phyloP scores from a whole-genome alignment of 2,888 invertebrate genomes.

The Choreutis nemorana region DNA sequence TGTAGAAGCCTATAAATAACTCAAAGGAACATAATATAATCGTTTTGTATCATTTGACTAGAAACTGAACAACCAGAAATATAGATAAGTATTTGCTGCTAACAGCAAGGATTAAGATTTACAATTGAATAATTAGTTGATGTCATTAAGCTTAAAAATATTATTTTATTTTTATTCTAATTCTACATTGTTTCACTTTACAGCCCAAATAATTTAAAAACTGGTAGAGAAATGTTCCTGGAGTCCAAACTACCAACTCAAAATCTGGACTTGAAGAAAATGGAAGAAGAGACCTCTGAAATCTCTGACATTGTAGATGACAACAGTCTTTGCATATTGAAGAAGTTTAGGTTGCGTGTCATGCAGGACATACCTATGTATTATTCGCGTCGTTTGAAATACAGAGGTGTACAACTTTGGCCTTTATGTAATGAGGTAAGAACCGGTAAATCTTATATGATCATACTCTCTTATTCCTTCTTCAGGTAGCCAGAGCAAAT shows the following conservation, averaged over 20 bases:
- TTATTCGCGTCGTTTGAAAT: conserved; percentile 32
- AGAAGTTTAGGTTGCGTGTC: conserved; percentile 22
- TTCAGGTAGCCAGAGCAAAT: not conserved
- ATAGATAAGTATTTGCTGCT: too few relatives aligned
- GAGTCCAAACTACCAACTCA: conserved; percentile 26
- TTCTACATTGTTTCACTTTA: conserved; percentile 16
- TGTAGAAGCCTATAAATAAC: too few relatives aligned
- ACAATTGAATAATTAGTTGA: too few relatives aligned
- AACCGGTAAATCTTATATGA: not conserved
- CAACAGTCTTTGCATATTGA: conserved; percentile 23
- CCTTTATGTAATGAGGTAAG: conserved; percentile 10
- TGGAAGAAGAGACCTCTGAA: not conserved
- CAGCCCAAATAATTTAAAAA: conserved; percentile 33
- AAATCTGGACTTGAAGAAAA: conserved; percentile 15
- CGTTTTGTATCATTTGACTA: too few relatives aligned
- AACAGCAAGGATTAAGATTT: too few relatives aligned
- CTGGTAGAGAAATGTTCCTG: conserved; percentile 28
- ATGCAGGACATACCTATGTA: conserved; percentile 20
- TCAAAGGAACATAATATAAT: too few relatives aligned
- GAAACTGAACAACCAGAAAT: too few relatives aligned
- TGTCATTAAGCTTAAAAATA: too few relatives aligned
- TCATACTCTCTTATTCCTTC: not conserved
- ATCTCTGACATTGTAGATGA: conserved; percentile 7
- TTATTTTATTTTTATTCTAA: too few relatives aligned
- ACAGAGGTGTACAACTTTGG: conserved; percentile 27